Percentiles rank a stretch among this genome's conserved stretches.
Evolutionary conservation across 2,113 vertebrate species (phyloP).

Genomic region (Anarhynchus alexandrinus): DNA sequence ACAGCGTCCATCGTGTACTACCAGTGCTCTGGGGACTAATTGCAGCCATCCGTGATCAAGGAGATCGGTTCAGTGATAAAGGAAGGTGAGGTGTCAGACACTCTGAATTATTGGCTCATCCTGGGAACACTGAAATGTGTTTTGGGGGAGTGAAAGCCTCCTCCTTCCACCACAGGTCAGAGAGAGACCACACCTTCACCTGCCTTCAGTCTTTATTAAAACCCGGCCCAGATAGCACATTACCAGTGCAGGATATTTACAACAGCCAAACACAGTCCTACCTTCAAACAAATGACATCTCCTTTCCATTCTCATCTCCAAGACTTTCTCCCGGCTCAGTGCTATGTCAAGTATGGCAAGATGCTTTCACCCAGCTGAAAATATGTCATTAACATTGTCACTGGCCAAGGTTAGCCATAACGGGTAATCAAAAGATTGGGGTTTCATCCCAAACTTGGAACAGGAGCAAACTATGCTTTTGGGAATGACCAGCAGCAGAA

Average conservation of each 20-base stretch:
- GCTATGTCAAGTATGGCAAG: not conserved
- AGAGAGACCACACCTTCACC: not conserved
- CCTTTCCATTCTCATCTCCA: not conserved
- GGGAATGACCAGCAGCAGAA: not conserved
- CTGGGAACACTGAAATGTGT: not conserved
- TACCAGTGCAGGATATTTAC: not conserved
- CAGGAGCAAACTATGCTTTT: not conserved
- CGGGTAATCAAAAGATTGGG: not conserved
- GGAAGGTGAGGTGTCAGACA: slow-evolving; percentile 6
- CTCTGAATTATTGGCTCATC: not conserved
- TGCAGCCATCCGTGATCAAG: not conserved
- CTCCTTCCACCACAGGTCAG: not conserved
- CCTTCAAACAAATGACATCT: not conserved
- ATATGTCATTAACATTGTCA: not conserved
- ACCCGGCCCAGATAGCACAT: not conserved
- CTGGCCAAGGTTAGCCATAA: not conserved
- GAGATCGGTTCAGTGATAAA: not conserved
- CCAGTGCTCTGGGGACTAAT: slow-evolving; percentile 2
- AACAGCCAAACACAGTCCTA: not conserved
- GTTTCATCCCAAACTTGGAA: not conserved
- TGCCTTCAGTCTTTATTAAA: not conserved
- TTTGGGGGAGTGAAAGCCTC: not conserved
- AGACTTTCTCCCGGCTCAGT: not conserved
- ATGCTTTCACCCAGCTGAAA: not conserved
- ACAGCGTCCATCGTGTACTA: rapidly evolving